Percentiles rank a stretch among this genome's conserved stretches.
phyloP scores from a whole-genome alignment of 2,888 invertebrate species.

The Drosophila subquinaria region DNA sequence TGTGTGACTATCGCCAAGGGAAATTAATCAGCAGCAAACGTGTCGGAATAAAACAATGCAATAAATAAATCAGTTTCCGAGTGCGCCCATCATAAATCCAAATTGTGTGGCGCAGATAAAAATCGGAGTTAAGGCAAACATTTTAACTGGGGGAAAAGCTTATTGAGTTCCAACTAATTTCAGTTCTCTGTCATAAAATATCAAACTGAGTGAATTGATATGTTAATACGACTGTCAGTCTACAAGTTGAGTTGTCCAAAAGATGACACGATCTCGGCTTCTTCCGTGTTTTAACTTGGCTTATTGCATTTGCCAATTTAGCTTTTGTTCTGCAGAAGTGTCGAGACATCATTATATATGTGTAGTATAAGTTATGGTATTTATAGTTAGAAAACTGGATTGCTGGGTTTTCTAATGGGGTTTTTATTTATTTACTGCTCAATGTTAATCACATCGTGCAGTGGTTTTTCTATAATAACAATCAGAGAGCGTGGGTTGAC shows the following conservation, averaged over 20 bases:
- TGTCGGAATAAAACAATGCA: constrained; percentile 23
- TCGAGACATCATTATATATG: constrained; percentile 2
- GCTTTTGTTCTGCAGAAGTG: constrained; percentile 48
- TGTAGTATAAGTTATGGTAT: not conserved
- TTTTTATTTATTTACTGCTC: constrained; percentile 33
- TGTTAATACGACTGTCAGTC: constrained; percentile 4
- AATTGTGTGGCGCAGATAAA: constrained; percentile 39
- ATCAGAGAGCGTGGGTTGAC: not conserved
- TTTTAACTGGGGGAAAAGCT: constrained; percentile 7
- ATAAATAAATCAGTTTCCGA: constrained; percentile 65
- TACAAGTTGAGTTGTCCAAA: constrained; percentile 7
- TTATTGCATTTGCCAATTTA: constrained; percentile 20
- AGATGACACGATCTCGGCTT: not conserved
- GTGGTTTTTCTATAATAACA: constrained; percentile 1
- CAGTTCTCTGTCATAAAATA: constrained; percentile 5
- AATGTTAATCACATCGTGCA: constrained; percentile 3
- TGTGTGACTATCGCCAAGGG: constrained; percentile 34
- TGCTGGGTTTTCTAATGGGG: constrained; percentile 40
- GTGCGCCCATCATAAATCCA: constrained; percentile 58
- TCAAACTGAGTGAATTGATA: constrained; percentile 4
- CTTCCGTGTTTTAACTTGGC: constrained; percentile 15
- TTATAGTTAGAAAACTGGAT: constrained; percentile 37
- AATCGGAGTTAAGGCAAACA: constrained; percentile 18
- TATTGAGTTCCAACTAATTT: constrained; percentile 13
- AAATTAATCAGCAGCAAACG: constrained; percentile 50